These are phyloP conservation scores for Poecilia gillii DNA, from an alignment of 2,797 vertebrate species.

Conservation along the genomic window DNA sequence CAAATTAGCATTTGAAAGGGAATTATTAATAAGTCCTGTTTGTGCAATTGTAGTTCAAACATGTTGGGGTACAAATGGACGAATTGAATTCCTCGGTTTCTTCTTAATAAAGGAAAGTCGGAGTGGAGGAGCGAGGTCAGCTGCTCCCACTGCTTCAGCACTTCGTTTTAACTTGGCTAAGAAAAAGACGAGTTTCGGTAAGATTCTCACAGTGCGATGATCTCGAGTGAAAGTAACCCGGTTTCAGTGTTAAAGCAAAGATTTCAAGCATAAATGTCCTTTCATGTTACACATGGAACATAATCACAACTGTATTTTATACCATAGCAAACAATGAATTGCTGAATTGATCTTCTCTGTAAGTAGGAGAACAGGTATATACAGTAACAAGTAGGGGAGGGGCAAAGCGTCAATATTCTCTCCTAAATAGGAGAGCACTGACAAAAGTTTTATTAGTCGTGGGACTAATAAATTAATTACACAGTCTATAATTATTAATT, in stretches of 20 bases:
- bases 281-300: not conserved
- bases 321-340: not conserved
- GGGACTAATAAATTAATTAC: too few relatives aligned
- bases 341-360: not conserved
- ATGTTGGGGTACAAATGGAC: conserved; percentile 34
- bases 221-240: not conserved
- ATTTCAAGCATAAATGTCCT: not conserved
- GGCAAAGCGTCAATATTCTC: not conserved
- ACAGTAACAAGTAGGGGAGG: not conserved
- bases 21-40: conserved; percentile 77
- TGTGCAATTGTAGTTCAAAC: conserved; percentile 57
- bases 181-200: not conserved
- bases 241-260: not conserved
- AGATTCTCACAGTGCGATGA: not conserved
- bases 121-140: not conserved
- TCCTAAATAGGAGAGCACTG: not conserved
- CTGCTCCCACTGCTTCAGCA: not conserved
- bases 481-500: too few relatives aligned
- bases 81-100: conserved; percentile 18
- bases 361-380: not conserved
- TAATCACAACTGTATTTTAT: not conserved
- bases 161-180: not conserved
- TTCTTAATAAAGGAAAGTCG: conserved; percentile 8
- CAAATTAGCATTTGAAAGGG: conserved; percentile 83
- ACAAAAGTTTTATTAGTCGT: too few relatives aligned